A percentile compares a stretch with the other conserved stretches of the same genome.
Conservation (phyloP, 1,140 invertebrate genomes). For the Aphaenogaster rudis region DNA sequence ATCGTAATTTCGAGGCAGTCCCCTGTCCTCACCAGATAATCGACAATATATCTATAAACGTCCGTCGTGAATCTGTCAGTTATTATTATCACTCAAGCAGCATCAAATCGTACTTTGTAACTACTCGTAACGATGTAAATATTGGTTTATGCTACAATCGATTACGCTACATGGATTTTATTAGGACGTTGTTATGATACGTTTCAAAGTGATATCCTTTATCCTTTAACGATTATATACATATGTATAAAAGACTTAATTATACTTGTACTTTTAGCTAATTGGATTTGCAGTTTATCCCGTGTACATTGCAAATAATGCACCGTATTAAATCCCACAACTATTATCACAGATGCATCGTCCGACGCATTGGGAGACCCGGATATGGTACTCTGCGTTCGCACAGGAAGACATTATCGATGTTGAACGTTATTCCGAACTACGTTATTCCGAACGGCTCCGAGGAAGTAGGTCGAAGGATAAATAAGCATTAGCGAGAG, state of each 20-base stretch:
- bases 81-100: background rate
- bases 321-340: slow-evolving; percentile 65
- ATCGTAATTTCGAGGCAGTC: background rate
- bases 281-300: slow-evolving; percentile 19
- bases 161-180: background rate
- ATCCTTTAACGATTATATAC: background rate
- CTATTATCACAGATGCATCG: slow-evolving; percentile 37
- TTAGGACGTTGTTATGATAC: background rate
- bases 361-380: background rate
- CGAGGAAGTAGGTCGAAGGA: slow-evolving; percentile 69
- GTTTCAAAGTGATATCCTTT: background rate
- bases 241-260: background rate
- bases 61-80: background rate
- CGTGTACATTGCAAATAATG: slow-evolving; percentile 5
- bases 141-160: background rate
- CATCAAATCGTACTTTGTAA: background rate
- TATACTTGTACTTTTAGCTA: background rate
- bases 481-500: slow-evolving; percentile 72
- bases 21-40: slow-evolving; percentile 27
- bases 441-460: slow-evolving; percentile 44
- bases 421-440: slow-evolving; percentile 2
- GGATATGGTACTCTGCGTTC: slow-evolving; percentile 22
- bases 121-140: background rate
- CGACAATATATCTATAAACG: background rate
- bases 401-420: slow-evolving; percentile 67